A percentile compares a stretch with the other conserved stretches of the same genome.
These are phyloP conservation scores for Montipora cactus DNA, from an alignment of 64 coral and sea anemone genomes.

Conservation along the genomic window DNA sequence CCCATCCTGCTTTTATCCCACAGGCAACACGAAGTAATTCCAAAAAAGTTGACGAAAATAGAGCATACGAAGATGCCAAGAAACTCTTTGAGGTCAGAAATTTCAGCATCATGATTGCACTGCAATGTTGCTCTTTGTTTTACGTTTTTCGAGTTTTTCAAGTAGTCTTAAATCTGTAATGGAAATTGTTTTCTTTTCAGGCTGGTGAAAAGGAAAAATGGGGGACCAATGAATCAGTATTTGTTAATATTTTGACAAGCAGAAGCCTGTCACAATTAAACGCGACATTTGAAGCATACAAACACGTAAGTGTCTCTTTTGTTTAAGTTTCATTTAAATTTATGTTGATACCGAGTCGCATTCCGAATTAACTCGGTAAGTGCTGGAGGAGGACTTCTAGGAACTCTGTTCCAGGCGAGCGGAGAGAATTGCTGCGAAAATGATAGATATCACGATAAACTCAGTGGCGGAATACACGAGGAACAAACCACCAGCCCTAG, in stretches of 20 bases:
- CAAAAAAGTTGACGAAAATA: slow-evolving; percentile 41
- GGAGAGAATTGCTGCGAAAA: no score
- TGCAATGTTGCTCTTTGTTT: not conserved
- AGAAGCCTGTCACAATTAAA: slow-evolving; percentile 41
- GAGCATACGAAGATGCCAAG: slow-evolving; percentile 63
- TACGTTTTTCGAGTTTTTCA: not conserved
- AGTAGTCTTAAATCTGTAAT: not conserved
- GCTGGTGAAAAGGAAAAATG: slow-evolving; percentile 70
- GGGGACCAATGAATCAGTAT: slow-evolving; percentile 76
- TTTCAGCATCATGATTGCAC: not conserved
- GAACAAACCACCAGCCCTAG: no score
- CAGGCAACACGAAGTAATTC: slow-evolving; percentile 46
- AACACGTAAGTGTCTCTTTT: slow-evolving; percentile 53
- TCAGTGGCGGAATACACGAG: no score
- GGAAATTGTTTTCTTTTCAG: not conserved
- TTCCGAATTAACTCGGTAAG: not conserved
- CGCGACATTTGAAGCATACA: slow-evolving; percentile 73
- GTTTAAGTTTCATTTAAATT: no score
- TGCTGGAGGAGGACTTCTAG: not conserved
- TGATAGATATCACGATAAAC: no score
- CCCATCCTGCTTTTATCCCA: not conserved
- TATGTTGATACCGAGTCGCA: no score
- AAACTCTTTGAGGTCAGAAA: slow-evolving; percentile 56
- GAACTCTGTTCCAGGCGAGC: no score
- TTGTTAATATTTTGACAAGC: slow-evolving; percentile 67